phyloP scores from a whole-genome alignment of 2,797 vertebrate species.

The Hoplostethus atlanticus region DNA sequence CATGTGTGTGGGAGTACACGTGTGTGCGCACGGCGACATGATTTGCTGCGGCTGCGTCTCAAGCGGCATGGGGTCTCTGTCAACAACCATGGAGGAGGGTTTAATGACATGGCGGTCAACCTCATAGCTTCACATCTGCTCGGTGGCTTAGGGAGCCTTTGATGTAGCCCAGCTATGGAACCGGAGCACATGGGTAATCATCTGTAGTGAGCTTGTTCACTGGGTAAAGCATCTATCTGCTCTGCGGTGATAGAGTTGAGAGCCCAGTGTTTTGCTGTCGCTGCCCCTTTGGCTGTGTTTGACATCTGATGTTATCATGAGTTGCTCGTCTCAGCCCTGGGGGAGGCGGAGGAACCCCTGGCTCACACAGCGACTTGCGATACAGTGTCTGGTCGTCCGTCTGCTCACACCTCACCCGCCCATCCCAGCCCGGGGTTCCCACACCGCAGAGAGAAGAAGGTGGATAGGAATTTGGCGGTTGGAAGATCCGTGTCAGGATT shows the following conservation, averaged over 20 bases:
- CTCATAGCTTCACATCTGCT: conserved; percentile 72
- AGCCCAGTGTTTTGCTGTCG: conserved; percentile 38
- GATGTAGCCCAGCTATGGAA: conserved; percentile 53
- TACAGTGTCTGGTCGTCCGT: conserved; percentile 1
- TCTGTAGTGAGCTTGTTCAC: conserved; percentile 49
- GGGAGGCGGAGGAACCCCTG: conserved; percentile 34
- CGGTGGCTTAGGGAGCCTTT: conserved; percentile 57
- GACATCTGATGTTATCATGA: conserved; percentile 52
- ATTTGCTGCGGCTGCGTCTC: conserved; percentile 52
- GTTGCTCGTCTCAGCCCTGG: conserved; percentile 28
- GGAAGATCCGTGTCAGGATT: no score
- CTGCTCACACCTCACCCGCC: not conserved
- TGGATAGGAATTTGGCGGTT: not conserved
- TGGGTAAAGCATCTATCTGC: conserved; percentile 24
- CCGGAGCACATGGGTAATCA: conserved; percentile 64
- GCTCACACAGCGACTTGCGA: conserved; percentile 23
- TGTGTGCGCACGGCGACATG: conserved; percentile 14
- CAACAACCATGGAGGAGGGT: conserved; percentile 62
- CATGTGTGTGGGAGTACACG: not conserved
- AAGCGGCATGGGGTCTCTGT: conserved; percentile 54
- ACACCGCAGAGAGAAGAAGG: conserved; percentile 8
- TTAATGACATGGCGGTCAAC: conserved; percentile 73
- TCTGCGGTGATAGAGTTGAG: conserved; percentile 33
- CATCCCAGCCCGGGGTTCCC: not conserved
- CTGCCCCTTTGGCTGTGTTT: conserved; percentile 34